These are phyloP conservation scores for Syrmaticus mikado DNA, from an alignment of 2,113 vertebrate genomes.

Conservation along the genomic window DNA sequence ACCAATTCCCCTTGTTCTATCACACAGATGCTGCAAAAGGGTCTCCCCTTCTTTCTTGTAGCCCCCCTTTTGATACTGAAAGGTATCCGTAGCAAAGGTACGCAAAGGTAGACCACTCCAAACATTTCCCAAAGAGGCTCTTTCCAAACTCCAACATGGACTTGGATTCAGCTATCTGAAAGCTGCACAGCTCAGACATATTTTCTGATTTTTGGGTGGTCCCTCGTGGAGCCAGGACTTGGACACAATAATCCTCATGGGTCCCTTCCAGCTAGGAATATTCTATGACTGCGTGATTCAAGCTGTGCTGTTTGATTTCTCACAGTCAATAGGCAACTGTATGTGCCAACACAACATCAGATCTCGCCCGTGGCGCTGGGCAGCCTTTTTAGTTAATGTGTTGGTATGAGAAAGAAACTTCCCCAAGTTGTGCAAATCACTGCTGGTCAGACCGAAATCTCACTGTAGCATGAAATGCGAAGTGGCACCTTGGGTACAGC, in stretches of 20 bases:
- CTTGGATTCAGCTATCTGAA: constrained; percentile 16
- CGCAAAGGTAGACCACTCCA: no score
- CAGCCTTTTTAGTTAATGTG: constrained; percentile 61
- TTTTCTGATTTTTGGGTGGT: no score
- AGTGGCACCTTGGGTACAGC: constrained; percentile 32
- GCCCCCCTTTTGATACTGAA: no score
- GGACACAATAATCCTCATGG: no score
- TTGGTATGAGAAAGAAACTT: constrained; percentile 51
- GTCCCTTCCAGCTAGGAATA: no score
- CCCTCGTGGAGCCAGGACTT: no score
- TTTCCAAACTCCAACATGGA: not conserved
- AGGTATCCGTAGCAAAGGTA: no score
- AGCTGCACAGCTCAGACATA: not conserved
- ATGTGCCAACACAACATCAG: constrained; percentile 53
- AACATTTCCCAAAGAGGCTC: not conserved
- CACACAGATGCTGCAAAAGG: no score
- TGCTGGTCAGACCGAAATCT: constrained; percentile 34
- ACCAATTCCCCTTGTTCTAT: no score
- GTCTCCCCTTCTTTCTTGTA: no score
- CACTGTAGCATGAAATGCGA: constrained; percentile 56
- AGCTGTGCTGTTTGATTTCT: constrained; percentile 50
- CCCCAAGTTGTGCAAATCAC: constrained; percentile 54
- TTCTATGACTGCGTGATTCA: no score
- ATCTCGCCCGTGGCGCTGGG: constrained; percentile 8
- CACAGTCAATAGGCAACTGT: constrained; percentile 54